Base-by-base conservation (phyloP, 2,888 invertebrate genomes). In the Endomychus coccineus region DNA sequence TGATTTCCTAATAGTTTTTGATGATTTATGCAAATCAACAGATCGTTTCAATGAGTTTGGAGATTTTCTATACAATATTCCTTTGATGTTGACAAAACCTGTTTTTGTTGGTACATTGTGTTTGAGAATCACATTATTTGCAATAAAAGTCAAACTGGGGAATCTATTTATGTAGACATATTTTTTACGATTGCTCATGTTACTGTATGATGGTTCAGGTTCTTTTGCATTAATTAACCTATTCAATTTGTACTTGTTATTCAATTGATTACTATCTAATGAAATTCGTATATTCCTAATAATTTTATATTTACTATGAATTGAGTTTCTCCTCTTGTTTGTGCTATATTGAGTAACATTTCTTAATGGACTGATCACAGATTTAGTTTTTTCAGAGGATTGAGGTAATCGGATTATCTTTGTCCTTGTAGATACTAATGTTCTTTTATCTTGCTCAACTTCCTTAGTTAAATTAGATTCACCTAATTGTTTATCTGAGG, bases 301-400 rank as follows among this genome's bases (percentile, higher is more conserved):
- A 35, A 54, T 50, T 46, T 56, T 60, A 36, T 54, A 61, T 42
- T 55, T 55, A 11, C 59, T 55, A 12, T 50, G 46, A 4, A 60
- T 21, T 3, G 59, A 56, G 34, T 42, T 48, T 11, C 49, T 48
- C 36, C 49, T 36, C 37, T 49, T 51, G 39, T 50, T 51, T 56
- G 19, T 52, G n/a, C n/a, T n/a, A n/a, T n/a, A n/a, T n/a, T n/a
- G n/a, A n/a, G n/a, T n/a, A n/a, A n/a, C n/a, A n/a, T n/a, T n/a
- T n/a, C n/a, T n/a, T n/a, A n/a, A n/a, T n/a, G n/a, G n/a, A n/a
- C n/a, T n/a, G n/a, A n/a, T n/a, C n/a, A n/a, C n/a, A n/a, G n/a
- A n/a, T n/a, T n/a, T n/a, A n/a, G n/a, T n/a, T n/a, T n/a, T n/a
- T n/a, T n/a, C n/a, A n/a, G n/a, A n/a, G n/a, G n/a, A n/a, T n/a